These are phyloP conservation scores for Nycteola revayana DNA, from an alignment of 2,888 invertebrate genomes.

Conservation along the genomic window DNA sequence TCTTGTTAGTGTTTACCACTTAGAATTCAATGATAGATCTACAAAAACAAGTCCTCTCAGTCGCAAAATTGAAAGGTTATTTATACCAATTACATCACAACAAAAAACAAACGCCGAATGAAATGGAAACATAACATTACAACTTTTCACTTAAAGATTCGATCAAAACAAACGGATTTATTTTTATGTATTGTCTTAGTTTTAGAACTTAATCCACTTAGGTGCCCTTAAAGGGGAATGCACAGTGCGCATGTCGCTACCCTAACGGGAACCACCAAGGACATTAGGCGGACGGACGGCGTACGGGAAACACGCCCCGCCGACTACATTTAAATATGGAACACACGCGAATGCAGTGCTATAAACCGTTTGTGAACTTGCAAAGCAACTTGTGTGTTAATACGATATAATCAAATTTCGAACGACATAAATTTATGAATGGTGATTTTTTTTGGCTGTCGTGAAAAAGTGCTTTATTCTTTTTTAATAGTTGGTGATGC, in stretches of 20 bases:
- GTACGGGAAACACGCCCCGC: slow-evolving; percentile 45
- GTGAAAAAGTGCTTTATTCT: too few relatives aligned
- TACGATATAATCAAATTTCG: background rate
- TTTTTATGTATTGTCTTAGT: slow-evolving; percentile 79
- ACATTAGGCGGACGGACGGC: slow-evolving; percentile 58
- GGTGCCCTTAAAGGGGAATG: slow-evolving; percentile 68
- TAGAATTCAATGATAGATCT: too few relatives aligned
- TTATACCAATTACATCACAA: too few relatives aligned
- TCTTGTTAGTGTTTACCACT: background rate
- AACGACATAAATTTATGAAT: too few relatives aligned
- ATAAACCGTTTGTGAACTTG: slow-evolving; percentile 44
- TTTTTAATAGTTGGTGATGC: too few relatives aligned
- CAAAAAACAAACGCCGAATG: slow-evolving; percentile 11
- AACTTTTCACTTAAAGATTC: slow-evolving; percentile 70
- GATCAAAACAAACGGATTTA: slow-evolving; percentile 70
- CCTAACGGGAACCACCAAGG: slow-evolving; percentile 75
- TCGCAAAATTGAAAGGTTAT: too few relatives aligned
- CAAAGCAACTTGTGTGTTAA: slow-evolving; percentile 17
- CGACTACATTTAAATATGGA: slow-evolving; percentile 49
- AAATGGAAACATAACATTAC: slow-evolving; percentile 41
- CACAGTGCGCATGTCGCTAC: slow-evolving; percentile 72
- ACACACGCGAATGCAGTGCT: slow-evolving; percentile 58
- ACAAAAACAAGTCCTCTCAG: too few relatives aligned
- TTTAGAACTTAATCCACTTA: slow-evolving; percentile 81
- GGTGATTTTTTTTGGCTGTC: too few relatives aligned